Evolutionary conservation across 2,797 vertebrate species (phyloP).

Genomic region (Centroberyx gerrardi): DNA sequence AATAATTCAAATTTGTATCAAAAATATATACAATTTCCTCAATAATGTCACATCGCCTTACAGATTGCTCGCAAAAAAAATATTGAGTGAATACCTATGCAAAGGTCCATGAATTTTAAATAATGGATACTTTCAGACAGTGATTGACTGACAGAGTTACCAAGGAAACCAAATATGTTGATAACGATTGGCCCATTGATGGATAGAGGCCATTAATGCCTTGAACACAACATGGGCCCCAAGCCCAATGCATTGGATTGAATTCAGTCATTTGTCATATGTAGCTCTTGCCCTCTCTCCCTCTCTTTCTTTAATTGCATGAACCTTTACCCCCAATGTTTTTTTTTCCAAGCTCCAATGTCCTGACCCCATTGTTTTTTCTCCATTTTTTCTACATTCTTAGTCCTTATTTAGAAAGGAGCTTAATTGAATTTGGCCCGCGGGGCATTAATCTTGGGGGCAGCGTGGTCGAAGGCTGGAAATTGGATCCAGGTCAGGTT

Average conservation of each 20-base stretch:
- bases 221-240: neutral
- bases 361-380: constrained; percentile 34
- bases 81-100: too few species aligned
- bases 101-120: neutral
- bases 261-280: constrained; percentile 14
- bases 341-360: neutral
- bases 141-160: neutral
- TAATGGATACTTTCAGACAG: neutral
- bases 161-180: constrained; percentile 20
- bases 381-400: constrained; percentile 13
- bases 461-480: constrained; percentile 65
- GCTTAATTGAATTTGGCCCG: constrained; percentile 77
- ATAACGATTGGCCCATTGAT: constrained; percentile 28
- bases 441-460: constrained; percentile 71
- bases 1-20: too few species aligned
- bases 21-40: too few species aligned
- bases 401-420: constrained; percentile 53
- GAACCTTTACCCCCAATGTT: constrained; percentile 15
- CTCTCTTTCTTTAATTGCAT: constrained; percentile 9
- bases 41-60: too few species aligned
- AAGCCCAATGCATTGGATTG: neutral
- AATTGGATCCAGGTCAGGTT: constrained; percentile 78
- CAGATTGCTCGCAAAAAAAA: too few species aligned
- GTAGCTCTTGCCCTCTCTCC: neutral
- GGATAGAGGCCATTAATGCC: constrained; percentile 19